Base-by-base conservation (phyloP, 2,113 vertebrate species). In the Manacus vitellinus region DNA sequence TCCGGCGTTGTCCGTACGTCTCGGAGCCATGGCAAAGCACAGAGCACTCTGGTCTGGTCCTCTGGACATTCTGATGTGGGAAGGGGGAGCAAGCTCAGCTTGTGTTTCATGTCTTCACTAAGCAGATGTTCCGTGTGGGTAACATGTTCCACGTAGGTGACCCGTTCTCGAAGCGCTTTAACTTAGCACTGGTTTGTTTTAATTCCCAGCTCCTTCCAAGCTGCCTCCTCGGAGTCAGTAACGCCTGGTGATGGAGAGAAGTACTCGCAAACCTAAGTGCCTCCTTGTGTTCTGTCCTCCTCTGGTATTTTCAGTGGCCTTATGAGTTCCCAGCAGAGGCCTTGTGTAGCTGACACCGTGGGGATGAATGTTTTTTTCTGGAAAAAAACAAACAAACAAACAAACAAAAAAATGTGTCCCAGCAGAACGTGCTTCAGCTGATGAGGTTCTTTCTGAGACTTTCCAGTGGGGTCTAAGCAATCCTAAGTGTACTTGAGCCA, bases 401-500 rank as follows among this genome's bases (percentile, higher is more conserved):
- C 39, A n/a, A 46, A 35, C 35, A 31, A 17, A 14, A 51, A 14
- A 55, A 8, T 4, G 0, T 61, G 28, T 86, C 76, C 10, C 86
- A 91, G 82, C 81, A 95, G 80, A 82, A 86, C 0, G 1, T 90
- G 74, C 54, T 92, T 79, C 70, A 73, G 80, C 88, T 82, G 76
- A 13, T 80, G 83, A 95, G 84, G 75, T 78, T 92, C 72, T 83
- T 89, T 68, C 43, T 63, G 90, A 84, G 72, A 67, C 68, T 75
- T 92, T 20, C 65, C 79, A 67, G 13, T 65, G 43, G 65, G 82
- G 72, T 95, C 82, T 92, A 78, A 75, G 56, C 37, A 95, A 49
- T 94, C 94, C 90, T 75, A 94, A 95, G 95, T 95, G 95, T 94
- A 96, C 96, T 96, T 97, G 92, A 97, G 86, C 94, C 86, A 96